Percentiles rank a stretch among this genome's conserved stretches.
These are phyloP conservation scores for Cyrtorhinus lividipennis DNA, from an alignment of 1,140 invertebrate genomes.

Conservation along the genomic window DNA sequence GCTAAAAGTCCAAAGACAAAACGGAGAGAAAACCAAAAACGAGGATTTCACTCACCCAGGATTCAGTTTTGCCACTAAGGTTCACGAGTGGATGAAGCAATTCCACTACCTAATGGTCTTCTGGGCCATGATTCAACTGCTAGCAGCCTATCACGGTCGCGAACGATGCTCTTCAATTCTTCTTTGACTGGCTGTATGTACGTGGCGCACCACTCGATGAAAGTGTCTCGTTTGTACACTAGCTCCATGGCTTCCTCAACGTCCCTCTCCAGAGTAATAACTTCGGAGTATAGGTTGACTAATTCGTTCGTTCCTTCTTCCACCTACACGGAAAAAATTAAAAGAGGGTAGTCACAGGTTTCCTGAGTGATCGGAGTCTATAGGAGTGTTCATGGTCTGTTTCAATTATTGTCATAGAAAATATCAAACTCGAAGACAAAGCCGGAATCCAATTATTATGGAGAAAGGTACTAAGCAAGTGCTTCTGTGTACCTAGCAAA, in stretches of 20 bases:
- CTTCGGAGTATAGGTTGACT: slow-evolving; percentile 11
- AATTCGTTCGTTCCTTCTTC: slow-evolving; percentile 18
- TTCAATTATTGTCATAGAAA: too few species aligned
- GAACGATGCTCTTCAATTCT: slow-evolving; percentile 28
- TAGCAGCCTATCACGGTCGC: slow-evolving; percentile 17
- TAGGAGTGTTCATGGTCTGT: neutral
- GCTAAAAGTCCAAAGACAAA: too few species aligned
- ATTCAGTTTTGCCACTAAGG: too few species aligned
- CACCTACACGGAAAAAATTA: slow-evolving; percentile 13
- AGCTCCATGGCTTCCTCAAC: slow-evolving; percentile 28
- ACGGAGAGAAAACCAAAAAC: too few species aligned
- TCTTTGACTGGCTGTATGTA: slow-evolving; percentile 32
- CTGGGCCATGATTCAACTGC: slow-evolving; percentile 21
- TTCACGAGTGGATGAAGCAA: too few species aligned
- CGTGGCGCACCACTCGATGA: slow-evolving; percentile 35
- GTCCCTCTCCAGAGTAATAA: slow-evolving; percentile 12
- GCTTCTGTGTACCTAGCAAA: too few species aligned
- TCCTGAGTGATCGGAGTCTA: neutral
- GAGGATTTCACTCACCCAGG: neutral
- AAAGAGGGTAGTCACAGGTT: neutral
- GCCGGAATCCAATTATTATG: too few species aligned
- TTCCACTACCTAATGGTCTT: slow-evolving; percentile 20
- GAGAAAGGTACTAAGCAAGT: too few species aligned
- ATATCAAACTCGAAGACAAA: too few species aligned
- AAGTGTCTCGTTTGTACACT: slow-evolving; percentile 33